Evolutionary conservation across 2,888 invertebrate species (phyloP), one percentile per base, ranked within the genome.

Genomic region (Polyploca ridens): DNA sequence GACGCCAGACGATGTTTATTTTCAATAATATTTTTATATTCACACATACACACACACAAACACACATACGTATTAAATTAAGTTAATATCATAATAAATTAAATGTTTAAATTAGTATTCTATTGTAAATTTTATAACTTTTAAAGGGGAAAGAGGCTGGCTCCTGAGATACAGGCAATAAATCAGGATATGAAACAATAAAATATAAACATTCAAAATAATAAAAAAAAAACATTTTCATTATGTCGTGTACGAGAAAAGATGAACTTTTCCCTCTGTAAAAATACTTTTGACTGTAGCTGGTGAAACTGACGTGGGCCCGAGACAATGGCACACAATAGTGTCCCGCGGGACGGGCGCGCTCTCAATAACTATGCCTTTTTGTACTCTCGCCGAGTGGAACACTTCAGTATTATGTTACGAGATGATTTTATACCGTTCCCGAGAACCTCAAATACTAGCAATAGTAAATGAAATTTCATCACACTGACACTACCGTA

Each of bases 241-340:
- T 71, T 67, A 70, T 68, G 69, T 59, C 63, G 60, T 69, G 72
- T 69, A 68, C 62, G 67, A 54, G 68, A 62, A 73, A 71, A 72
- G 70, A 65, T 66, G 65, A 77, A 78, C 74, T 75, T 76, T 79
- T 72, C 65, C 44, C 76, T 70, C 62, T 72, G 70, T 74, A 72
- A 77, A 80, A 81, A 78, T 80, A 78, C 78, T 79, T 79, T 70
- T 69, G 67, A 64, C 64, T 58, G 38, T 58, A 19, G 63, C 49
- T 46, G 54, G 16, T 54, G 10, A 19, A 54, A 54, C 64, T 46
- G 66, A 59, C 62, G 58, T 38, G 61, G 62, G 62, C 62, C 35
- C 62, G 49, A 63, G 65, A 72, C 70, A 74, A 71, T 68, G 38
- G 66, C 57, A 71, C 65, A 77, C 76, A 81, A 79, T 80, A 62